A percentile compares a stretch with the other conserved stretches of the same genome.
phyloP scores from a whole-genome alignment of 2,113 vertebrate species.

The Rhinichthys klamathensis region DNA sequence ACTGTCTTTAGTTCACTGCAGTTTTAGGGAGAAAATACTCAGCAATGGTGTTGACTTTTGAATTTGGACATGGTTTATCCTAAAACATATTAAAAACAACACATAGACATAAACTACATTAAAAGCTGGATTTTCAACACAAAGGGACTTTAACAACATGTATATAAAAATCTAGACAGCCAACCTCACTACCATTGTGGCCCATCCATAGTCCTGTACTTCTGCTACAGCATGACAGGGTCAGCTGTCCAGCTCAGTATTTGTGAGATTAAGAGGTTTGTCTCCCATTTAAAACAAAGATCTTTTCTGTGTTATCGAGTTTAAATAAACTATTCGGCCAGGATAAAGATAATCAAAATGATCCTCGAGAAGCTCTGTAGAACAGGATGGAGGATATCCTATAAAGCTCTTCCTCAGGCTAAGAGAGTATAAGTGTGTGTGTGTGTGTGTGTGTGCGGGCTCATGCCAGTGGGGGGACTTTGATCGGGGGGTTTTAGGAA shows the following conservation, averaged over 20 bases:
- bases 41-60: too few species aligned
- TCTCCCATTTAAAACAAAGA: background rate
- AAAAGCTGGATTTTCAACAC: too few species aligned
- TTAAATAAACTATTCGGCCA: background rate
- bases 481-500: slow-evolving; percentile 56
- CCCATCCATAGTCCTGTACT: background rate
- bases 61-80: too few species aligned
- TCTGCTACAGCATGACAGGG: background rate
- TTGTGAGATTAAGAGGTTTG: background rate
- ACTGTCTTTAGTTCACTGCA: too few species aligned
- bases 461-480: background rate
- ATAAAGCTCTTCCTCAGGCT: slow-evolving; percentile 10
- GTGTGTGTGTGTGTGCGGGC: background rate
- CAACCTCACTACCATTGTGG: background rate
- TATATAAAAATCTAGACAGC: background rate
- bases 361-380: background rate
- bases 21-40: too few species aligned
- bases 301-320: background rate
- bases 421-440: background rate
- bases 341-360: slow-evolving; percentile 31
- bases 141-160: background rate
- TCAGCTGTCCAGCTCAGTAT: background rate
- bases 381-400: slow-evolving; percentile 29
- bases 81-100: too few species aligned
- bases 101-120: too few species aligned